A percentile compares a stretch with the other conserved stretches of the same genome.
phyloP scores from a whole-genome alignment of 37 sponge, comb jelly and placozoan genomes.

The Geodia barretti region DNA sequence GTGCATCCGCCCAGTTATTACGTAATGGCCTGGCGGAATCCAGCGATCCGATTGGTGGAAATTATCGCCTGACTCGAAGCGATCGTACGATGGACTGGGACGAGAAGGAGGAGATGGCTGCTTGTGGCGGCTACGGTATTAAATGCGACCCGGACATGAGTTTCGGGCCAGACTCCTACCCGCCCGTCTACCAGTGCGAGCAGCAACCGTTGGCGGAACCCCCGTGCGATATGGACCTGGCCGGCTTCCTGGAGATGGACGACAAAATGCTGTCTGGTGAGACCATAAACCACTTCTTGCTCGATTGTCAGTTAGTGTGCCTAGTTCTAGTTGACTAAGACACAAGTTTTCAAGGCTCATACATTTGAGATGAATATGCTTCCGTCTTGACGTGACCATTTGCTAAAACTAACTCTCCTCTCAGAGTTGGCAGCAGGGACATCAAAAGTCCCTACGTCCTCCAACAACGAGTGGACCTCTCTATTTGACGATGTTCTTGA shows the following conservation, averaged over 20 bases:
- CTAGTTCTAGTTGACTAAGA: background rate
- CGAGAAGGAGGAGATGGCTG: constrained; percentile 3
- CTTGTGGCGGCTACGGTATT: constrained; percentile 9
- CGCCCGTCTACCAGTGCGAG: background rate
- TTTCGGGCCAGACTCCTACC: background rate
- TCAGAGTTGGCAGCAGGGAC: too few species aligned
- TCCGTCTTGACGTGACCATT: background rate
- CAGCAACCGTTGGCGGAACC: background rate
- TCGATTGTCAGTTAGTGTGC: too few species aligned
- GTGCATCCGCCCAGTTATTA: background rate
- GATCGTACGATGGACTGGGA: background rate
- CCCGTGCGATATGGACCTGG: constrained; percentile 37
- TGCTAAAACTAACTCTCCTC: too few species aligned
- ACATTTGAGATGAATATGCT: background rate
- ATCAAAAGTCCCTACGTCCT: too few species aligned
- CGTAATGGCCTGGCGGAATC: constrained; percentile 12
- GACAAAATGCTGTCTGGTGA: constrained; percentile 38
- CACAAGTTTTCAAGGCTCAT: background rate
- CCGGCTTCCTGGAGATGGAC: constrained; percentile 39
- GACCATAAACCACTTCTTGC: background rate
- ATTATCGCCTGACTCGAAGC: background rate
- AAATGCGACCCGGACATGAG: constrained; percentile 31
- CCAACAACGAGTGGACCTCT: constrained; percentile 40
- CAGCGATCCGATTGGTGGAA: constrained; percentile 20
- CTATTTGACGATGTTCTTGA: constrained; percentile 48